Evolutionary conservation across 2,797 vertebrate species (phyloP).

Genomic region (Alexandromys oeconomus): DNA sequence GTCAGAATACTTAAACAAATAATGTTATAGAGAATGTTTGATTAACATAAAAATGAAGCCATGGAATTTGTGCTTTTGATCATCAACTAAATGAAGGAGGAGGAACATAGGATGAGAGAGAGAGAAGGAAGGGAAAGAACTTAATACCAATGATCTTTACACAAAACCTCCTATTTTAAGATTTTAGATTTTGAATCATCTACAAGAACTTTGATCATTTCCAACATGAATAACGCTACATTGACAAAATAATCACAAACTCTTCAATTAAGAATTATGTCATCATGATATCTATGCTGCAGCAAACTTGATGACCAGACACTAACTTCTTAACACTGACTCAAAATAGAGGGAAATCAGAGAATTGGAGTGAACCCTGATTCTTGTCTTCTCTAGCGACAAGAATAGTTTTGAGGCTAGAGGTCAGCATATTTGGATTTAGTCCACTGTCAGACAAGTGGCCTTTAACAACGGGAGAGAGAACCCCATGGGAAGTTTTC

Average conservation of each 20-base stretch:
- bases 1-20: not conserved
- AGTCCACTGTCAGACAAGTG: not conserved
- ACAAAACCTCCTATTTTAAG: slow-evolving; percentile 34
- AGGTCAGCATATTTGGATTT: not conserved
- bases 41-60: slow-evolving; percentile 14
- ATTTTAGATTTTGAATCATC: slow-evolving; percentile 30
- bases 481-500: slow-evolving; percentile 41
- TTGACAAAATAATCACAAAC: not conserved
- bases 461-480: not conserved
- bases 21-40: not conserved
- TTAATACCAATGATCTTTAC: not conserved
- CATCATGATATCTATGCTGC: not conserved
- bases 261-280: not conserved
- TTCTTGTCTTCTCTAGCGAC: slow-evolving; percentile 41
- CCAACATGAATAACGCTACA: not conserved
- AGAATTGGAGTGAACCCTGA: slow-evolving; percentile 18
- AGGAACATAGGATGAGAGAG: not conserved
- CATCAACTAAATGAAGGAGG: not conserved
- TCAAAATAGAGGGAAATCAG: slow-evolving; percentile 44
- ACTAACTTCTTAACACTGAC: not conserved
- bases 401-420: not conserved
- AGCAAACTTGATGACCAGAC: not conserved
- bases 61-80: not conserved
- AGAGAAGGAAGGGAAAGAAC: not conserved
- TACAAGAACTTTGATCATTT: slow-evolving; percentile 36